Percentiles rank a stretch among this genome's conserved stretches.
Conservation (phyloP, 2,888 invertebrate species). For the Cheilosia vulpina region DNA sequence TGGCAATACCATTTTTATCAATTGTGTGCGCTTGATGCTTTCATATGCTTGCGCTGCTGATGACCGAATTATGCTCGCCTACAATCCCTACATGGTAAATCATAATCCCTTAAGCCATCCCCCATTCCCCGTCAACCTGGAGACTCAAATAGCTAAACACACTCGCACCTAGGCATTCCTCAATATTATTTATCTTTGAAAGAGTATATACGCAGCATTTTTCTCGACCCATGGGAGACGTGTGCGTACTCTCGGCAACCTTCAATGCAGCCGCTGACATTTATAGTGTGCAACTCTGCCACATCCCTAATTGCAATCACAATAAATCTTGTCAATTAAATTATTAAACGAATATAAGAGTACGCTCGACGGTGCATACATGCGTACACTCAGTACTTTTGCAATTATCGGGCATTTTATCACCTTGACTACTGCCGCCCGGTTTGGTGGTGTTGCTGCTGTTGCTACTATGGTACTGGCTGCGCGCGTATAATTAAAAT, state of each 20-base stretch:
- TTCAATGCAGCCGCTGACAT: constrained; percentile 64
- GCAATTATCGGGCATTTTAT: constrained; percentile 82
- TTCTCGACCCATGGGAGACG: constrained; percentile 35
- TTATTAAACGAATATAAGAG: constrained; percentile 79
- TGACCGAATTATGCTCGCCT: background rate
- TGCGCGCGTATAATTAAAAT: constrained; percentile 81
- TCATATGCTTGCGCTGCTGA: background rate
- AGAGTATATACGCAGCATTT: constrained; percentile 5
- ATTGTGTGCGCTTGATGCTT: too few species aligned
- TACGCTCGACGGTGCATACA: constrained; percentile 16
- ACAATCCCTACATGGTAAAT: background rate
- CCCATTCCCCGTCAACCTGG: constrained; percentile 2
- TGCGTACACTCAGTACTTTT: constrained; percentile 64
- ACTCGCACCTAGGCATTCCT: constrained; percentile 22
- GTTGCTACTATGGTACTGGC: constrained; percentile 56
- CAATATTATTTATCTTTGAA: constrained; percentile 13
- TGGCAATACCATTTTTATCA: too few species aligned
- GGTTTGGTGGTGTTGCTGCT: constrained; percentile 8
- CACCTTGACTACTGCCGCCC: constrained; percentile 78
- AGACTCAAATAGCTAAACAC: background rate
- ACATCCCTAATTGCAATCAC: constrained; percentile 81
- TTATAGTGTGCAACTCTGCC: constrained; percentile 51
- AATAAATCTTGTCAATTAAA: constrained; percentile 84
- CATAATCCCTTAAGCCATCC: background rate
- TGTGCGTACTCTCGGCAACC: constrained; percentile 29